Base-by-base conservation (phyloP, 2,888 invertebrate species). In the Eristalis arbustorum region DNA sequence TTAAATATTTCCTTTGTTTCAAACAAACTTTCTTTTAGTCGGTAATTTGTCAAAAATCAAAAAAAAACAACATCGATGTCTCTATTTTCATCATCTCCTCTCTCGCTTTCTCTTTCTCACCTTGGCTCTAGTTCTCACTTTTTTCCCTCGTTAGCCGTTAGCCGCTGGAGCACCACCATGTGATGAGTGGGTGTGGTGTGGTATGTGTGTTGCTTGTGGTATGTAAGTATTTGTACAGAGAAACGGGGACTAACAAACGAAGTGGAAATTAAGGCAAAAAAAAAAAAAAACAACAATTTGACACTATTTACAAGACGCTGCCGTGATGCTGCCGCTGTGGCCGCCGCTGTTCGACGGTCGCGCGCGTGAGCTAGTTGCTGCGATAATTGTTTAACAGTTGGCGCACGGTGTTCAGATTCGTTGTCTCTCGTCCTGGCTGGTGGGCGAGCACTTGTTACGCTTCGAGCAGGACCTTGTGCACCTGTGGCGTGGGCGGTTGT, bases 401-500 rank as follows among this genome's bases (percentile, higher is more conserved):
- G 59, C 71, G 87, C 75, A 75, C 83, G 66, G 57, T 68, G 62
- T 83, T 83, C 49, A 18, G 8, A 49, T 49, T 49, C 87, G 87
- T 78, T 87, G 87, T 87, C 78, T 87, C 78, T 75, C 28, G 66
- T 49, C 78, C 74, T 75, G n/a, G 64, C 66, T 66, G 56, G 62
- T 59, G 78, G 37, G 37, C 82, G 62, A 61, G 61, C 69, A 76
- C 80, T 69, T 81, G 84, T 95, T 95, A 95, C 94, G 95, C 95
- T 91, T 95, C 95, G 90, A 95, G 91, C 93, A 95, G 94, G 90
- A 94, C 94, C 91, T 95, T 95, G 92, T 94, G 95, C 91, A 94
- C 91, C 67, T 89, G 90, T 68, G 89, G 84, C 22, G 90, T 89
- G 11, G 88, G 84, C 25, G 88, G 84, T 73, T 72, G 88, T 61